Evolutionary conservation across 2,113 vertebrate species (phyloP), one percentile per base, ranked within the genome.

Genomic region (Paracanthobrama guichenoti): DNA sequence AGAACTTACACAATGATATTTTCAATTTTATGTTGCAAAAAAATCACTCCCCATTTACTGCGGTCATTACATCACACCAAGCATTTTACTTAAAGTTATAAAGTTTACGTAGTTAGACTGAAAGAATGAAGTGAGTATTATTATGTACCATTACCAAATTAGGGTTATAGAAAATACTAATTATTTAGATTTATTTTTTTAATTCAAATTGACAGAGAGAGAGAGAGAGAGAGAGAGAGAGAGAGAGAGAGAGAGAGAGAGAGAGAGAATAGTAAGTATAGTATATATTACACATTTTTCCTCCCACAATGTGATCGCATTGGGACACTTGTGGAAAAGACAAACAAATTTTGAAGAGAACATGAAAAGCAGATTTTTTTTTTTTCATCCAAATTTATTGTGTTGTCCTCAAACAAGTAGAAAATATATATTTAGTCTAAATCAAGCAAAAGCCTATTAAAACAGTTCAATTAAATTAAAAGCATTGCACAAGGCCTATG

Each of bases 331-430:
- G 12, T 4, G 8, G 28, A 35, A 39, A 67, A 67, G 18, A 11
- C 10, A 4, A 16, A 50, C 72, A 31, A 31, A 31, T 31, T 9
- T 28, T 74, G 46, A 28, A 24, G 7, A 28, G 2, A 18, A 82
- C 59, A 55, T 18, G 31, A 55, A 39, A 79, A 50, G 1, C 4
- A 85, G 6, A 67, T 22, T 44, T 24, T 10, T 6, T 53, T 86
- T 46, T 88, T 91, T 90, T 90, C 85, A 90, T 90, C 88, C 85
- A 90, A 92, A 91, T 93, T 92, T 92, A 93, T 92, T 94, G 83
- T 87, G 82, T 88, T 89, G 84, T 94, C 90, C 90, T 91, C 88
- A 92, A 93, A 94, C 91, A 92, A 92, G 91, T 94, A 93, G 88
- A 93, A 93, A 93, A 93, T 92, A 93, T 92, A 91, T 62, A 89